Conservation (phyloP, 35 echinoderm and acorn worm species). For the Chiridota heheva region DNA sequence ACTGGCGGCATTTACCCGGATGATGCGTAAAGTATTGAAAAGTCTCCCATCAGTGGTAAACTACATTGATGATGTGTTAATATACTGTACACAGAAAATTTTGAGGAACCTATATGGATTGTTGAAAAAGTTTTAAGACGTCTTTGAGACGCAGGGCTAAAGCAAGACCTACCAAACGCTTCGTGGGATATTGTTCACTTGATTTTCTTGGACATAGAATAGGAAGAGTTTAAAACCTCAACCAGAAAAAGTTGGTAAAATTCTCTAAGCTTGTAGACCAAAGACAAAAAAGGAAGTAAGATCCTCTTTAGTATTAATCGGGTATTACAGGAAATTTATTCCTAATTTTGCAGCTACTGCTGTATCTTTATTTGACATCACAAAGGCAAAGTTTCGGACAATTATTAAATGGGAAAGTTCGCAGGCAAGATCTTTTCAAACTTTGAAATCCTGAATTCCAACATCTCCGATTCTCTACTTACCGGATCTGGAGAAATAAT, state of each 20-base stretch:
- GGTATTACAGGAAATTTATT: constrained; percentile 48
- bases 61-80: constrained; percentile 52
- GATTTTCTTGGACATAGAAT: constrained; percentile 45
- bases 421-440: constrained; percentile 41
- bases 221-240: constrained; percentile 21
- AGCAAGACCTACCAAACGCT: constrained; percentile 56
- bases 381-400: constrained; percentile 37
- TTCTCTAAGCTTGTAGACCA: constrained; percentile 4
- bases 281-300: constrained; percentile 46
- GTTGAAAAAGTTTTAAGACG: constrained; percentile 16
- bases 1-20: constrained; percentile 10
- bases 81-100: constrained; percentile 33
- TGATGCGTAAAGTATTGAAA: constrained; percentile 41
- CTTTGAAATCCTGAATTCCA: constrained; percentile 27
- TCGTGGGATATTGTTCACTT: constrained; percentile 18
- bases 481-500: constrained; percentile 30
- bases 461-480: constrained; percentile 50
- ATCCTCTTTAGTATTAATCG: constrained; percentile 34
- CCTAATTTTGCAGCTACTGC: constrained; percentile 61
- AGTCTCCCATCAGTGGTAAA: constrained; percentile 40
- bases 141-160: constrained; percentile 46
- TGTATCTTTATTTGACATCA: constrained; percentile 47
- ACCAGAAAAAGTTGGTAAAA: constrained; percentile 4
- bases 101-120: constrained; percentile 26
- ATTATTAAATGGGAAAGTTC: constrained; percentile 51